A percentile compares a stretch with the other conserved stretches of the same genome.
These are phyloP conservation scores for Helicolenus hilgendorfi DNA, from an alignment of 2,797 vertebrate species.

Conservation along the genomic window DNA sequence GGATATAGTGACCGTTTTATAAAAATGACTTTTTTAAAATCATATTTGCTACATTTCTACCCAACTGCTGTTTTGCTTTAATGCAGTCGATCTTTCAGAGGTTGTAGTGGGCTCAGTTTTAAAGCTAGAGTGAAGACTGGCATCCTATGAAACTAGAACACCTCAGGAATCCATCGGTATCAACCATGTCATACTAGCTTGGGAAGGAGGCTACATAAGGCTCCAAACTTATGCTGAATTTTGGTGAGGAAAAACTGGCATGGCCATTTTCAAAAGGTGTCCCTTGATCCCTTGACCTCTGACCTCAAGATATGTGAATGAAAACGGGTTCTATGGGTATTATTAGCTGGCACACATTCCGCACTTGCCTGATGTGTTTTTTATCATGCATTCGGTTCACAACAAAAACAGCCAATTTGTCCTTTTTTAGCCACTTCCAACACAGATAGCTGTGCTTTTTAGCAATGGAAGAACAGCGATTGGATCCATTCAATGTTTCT, in stretches of 20 bases:
- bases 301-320: too few relatives aligned
- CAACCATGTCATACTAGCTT: not conserved
- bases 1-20: too few relatives aligned
- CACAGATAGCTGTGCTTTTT: not conserved
- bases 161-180: not conserved
- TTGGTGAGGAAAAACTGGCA: too few relatives aligned
- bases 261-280: too few relatives aligned
- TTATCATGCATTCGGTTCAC: constrained; percentile 5
- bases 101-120: not conserved
- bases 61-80: too few relatives aligned
- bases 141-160: not conserved
- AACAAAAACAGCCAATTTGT: constrained; percentile 13
- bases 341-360: not conserved
- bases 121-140: not conserved
- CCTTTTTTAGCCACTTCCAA: not conserved
- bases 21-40: too few relatives aligned
- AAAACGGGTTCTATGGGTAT: not conserved
- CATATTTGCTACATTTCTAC: too few relatives aligned
- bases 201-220: too few relatives aligned
- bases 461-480: constrained; percentile 15
- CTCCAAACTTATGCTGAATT: too few relatives aligned
- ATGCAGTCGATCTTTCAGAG: not conserved
- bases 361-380: not conserved
- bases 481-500: not conserved
- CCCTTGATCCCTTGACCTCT: too few relatives aligned